Percentiles rank a stretch among this genome's conserved stretches.
phyloP scores from a whole-genome alignment of 2,797 vertebrate genomes.

The Linurgus olivaceus region DNA sequence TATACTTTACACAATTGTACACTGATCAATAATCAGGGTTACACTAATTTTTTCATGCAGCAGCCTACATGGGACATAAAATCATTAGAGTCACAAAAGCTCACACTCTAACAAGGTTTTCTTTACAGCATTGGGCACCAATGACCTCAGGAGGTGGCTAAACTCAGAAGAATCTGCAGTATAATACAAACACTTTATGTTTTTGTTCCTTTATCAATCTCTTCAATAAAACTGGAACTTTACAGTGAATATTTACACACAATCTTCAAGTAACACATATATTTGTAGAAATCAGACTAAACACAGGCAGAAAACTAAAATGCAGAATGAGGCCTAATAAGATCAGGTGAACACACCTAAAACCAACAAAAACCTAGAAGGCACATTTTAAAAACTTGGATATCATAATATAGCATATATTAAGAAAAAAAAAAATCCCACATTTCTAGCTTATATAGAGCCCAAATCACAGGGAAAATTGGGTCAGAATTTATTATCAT shows the following conservation, averaged over 20 bases:
- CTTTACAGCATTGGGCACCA: not conserved
- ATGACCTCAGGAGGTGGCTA: not conserved
- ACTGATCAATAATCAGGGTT: not conserved
- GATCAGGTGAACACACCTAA: not conserved
- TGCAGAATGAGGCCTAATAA: not conserved
- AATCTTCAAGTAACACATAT: not conserved
- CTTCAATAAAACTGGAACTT: not conserved
- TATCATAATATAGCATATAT: rapidly evolving
- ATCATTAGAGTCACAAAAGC: not conserved
- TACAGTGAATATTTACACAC: not conserved
- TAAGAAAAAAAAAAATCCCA: not conserved
- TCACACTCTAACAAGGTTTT: not conserved
- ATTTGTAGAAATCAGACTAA: not conserved
- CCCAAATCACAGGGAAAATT: not conserved
- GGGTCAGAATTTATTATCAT: not conserved
- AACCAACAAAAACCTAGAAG: not conserved
- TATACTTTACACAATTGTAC: not conserved
- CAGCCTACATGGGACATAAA: not conserved
- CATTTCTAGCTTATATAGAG: not conserved
- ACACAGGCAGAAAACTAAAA: not conserved
- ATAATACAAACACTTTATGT: rapidly evolving
- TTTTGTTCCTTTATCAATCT: not conserved
- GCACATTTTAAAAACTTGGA: not conserved
- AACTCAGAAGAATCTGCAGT: not conserved
- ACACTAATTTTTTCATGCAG: not conserved